Evolutionary conservation across 2,113 vertebrate species (phyloP), one percentile per base, ranked within the genome.

Genomic region (Mus pahari): DNA sequence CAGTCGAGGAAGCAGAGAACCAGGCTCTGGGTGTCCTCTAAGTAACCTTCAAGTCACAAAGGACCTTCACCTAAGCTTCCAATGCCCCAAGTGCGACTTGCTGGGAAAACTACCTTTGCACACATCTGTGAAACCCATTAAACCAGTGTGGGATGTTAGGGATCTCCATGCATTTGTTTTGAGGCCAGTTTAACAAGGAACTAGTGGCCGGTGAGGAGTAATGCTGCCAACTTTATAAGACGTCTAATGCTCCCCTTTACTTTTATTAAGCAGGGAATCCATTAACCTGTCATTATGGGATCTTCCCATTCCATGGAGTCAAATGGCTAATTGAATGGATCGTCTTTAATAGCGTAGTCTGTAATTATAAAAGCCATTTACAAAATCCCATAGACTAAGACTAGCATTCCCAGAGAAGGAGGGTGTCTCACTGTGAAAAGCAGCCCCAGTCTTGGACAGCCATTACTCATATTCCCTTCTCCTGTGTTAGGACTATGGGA

Each of bases 301-400:
- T 91, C 87, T 86, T 36, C 89, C 58, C 42, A 86, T 94, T 83
- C 95, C 94, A 75, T 84, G 55, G 4, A 60, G 64, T 96, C 96
- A 96, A 92, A 75, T 28, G 0, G 68, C 84, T 97, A 96, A 96
- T 91, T 90, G 94, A 96, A 24, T 95, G 93, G 90, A 84, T 78
- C 89, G 89, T 90, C 94, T 97, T 89, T 62, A 97, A 94, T 74
- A 96, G 81, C 13, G 22, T 24, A 55, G 81, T 95, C 86, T 97
- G 93, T 97, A 97, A 97, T 96, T 96, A 97, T 10, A 14, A 93
- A 36, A 89, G 14, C 95, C 97, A 91, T 98, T 98, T 98, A 94
- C 53, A 82, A 96, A 96, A 95, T 42, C 36, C 70, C 55, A 86
- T 64, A 83, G 94, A 89, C 88, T 62, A 86, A 83, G 94, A 89